Conservation (phyloP, 2,888 invertebrate genomes). For the Chrysina gloriosa region DNA sequence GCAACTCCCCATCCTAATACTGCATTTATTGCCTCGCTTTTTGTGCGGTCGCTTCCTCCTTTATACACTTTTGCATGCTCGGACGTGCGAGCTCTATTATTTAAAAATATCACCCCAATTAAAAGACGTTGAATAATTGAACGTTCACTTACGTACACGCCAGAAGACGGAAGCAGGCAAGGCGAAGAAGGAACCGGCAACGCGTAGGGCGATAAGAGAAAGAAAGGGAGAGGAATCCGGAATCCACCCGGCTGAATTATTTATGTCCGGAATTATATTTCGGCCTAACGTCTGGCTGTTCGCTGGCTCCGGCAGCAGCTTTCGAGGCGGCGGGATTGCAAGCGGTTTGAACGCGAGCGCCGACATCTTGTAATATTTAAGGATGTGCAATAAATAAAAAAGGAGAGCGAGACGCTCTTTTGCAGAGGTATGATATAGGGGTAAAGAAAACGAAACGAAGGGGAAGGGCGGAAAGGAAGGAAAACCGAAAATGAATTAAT, state of each 20-base stretch:
- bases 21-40: no score
- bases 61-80: background rate
- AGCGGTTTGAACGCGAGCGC: background rate
- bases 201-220: background rate
- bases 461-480: background rate
- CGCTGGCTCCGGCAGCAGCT: background rate
- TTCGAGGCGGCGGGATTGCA: background rate
- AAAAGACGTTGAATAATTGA: constrained; percentile 17
- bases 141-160: background rate
- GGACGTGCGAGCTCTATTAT: constrained; percentile 1
- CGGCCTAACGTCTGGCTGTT: constrained; percentile 1
- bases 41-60: background rate
- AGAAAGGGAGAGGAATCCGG: background rate
- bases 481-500: constrained; percentile 34
- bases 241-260: constrained; percentile 22
- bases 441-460: background rate
- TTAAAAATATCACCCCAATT: constrained; percentile 24
- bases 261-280: constrained; percentile 31
- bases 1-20: no score
- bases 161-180: background rate
- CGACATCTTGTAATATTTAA: constrained; percentile 34
- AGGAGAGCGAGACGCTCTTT: background rate
- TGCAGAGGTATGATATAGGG: background rate
- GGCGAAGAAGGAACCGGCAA: background rate
- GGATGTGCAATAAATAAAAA: constrained; percentile 25